Evolutionary conservation across 2,797 vertebrate species (phyloP).

Genomic region (Cyclura pinguis): DNA sequence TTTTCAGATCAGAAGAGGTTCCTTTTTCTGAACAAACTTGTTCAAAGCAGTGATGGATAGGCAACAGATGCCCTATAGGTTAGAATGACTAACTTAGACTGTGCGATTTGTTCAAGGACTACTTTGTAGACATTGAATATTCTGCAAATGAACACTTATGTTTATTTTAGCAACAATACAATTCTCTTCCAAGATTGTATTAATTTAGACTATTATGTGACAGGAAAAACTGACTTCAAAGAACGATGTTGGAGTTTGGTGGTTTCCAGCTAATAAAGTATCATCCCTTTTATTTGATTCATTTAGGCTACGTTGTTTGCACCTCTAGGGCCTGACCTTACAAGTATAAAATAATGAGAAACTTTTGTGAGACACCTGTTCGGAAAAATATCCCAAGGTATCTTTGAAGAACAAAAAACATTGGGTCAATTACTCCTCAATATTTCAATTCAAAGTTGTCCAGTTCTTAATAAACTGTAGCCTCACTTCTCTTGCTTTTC

Average conservation of each 20-base stretch:
- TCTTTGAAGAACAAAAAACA: neutral
- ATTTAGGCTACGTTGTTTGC: neutral
- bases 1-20: conserved; percentile 49
- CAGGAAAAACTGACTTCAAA: neutral
- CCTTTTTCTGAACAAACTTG: conserved; percentile 32
- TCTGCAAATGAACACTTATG: conserved; percentile 19
- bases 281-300: neutral
- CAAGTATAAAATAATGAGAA: neutral
- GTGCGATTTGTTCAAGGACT: conserved; percentile 3
- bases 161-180: conserved; percentile 48
- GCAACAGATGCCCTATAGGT: conserved; percentile 6
- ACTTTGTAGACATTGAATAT: neutral
- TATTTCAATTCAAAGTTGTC: neutral
- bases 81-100: conserved; percentile 13
- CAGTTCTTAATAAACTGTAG: neutral
- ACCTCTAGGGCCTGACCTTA: neutral
- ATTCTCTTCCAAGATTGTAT: neutral
- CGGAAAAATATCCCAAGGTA: neutral
- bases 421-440: neutral
- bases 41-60: conserved; percentile 7
- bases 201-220: neutral
- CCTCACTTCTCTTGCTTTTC: neutral
- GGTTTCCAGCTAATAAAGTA: neutral
- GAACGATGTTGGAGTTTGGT: neutral
- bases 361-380: neutral